Evolutionary conservation across 1,140 invertebrate species (phyloP).

Genomic region (Penaeus japonicus): DNA sequence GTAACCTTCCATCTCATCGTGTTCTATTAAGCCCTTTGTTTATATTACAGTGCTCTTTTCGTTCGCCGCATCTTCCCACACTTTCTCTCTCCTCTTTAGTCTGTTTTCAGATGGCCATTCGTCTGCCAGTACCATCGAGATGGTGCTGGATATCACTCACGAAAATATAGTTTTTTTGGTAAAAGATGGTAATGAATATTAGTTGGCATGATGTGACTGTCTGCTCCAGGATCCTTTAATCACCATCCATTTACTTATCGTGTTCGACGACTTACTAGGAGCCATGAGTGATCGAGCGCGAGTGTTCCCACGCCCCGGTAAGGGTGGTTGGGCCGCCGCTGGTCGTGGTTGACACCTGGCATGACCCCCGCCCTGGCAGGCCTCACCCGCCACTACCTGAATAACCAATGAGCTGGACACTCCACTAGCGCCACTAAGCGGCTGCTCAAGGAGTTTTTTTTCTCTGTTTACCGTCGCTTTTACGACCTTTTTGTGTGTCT

Average conservation of each 20-base stretch:
- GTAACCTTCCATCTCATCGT: no score
- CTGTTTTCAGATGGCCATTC: no score
- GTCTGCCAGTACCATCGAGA: no score
- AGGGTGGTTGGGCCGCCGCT: constrained; percentile 12
- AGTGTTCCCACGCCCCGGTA: constrained; percentile 29
- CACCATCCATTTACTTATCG: not conserved
- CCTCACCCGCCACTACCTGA: constrained; percentile 15
- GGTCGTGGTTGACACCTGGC: constrained; percentile 13
- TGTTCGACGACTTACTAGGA: not conserved
- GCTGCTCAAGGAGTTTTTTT: not conserved
- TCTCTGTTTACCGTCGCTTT: not conserved
- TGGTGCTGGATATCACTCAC: no score
- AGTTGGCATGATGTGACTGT: no score
- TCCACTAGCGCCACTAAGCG: not conserved
- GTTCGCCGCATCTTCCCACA: no score
- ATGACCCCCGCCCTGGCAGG: not conserved
- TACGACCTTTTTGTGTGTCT: not conserved
- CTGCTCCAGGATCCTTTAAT: no score
- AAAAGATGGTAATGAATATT: no score
- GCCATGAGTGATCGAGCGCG: not conserved
- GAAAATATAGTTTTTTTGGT: no score
- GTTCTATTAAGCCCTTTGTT: no score
- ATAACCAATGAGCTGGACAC: constrained; percentile 38
- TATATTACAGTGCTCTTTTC: no score
- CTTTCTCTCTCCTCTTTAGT: no score